These are phyloP conservation scores for Aleadryas rufinucha DNA, from an alignment of 2,113 vertebrate species.

Conservation along the genomic window DNA sequence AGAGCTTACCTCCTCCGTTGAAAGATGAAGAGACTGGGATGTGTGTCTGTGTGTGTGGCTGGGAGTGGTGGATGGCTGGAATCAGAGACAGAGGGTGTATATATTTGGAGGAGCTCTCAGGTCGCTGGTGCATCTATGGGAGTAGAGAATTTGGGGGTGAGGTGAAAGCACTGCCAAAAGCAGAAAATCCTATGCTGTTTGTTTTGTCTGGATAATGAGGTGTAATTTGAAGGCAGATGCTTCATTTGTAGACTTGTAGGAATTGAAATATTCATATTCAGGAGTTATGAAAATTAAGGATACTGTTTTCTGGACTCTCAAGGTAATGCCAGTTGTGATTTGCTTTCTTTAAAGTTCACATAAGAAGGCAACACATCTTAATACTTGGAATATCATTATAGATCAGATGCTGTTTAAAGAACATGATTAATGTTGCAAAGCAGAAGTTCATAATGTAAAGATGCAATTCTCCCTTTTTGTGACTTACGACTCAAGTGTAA, in stretches of 20 bases:
- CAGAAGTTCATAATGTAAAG: background rate
- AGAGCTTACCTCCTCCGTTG: fast-evolving
- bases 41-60: background rate
- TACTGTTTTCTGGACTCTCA: background rate
- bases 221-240: background rate
- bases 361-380: background rate
- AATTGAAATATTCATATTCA: background rate
- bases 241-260: background rate
- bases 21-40: background rate
- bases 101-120: background rate
- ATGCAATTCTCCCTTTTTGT: background rate
- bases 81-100: background rate
- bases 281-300: background rate
- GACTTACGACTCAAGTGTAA: background rate
- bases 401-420: background rate
- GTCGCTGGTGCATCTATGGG: background rate
- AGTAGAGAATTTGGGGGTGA: background rate
- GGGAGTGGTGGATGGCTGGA: background rate
- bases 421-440: background rate
- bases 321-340: background rate
- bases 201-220: background rate
- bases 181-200: background rate
- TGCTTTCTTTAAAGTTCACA: background rate
- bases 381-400: background rate
- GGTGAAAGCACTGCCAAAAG: background rate